These are phyloP conservation scores for Eristalis intricaria DNA, from an alignment of 2,888 invertebrate genomes.

Conservation along the genomic window DNA sequence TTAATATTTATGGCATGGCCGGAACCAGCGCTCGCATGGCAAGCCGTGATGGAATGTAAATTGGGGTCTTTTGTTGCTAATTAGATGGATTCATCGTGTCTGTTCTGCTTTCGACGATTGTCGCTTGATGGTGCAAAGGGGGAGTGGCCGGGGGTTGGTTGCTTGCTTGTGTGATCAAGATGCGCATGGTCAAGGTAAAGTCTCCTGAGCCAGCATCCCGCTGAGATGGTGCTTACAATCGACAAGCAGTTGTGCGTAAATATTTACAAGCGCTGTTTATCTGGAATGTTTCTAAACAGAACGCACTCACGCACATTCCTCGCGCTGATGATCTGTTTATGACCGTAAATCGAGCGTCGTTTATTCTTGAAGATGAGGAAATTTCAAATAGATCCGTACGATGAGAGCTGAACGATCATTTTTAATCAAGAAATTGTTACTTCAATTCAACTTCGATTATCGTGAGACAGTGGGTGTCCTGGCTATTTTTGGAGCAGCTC, in stretches of 20 bases:
- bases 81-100: background rate
- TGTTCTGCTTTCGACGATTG: background rate
- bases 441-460: too few species aligned
- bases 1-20: conserved; percentile 29
- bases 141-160: background rate
- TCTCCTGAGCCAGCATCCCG: background rate
- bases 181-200: background rate
- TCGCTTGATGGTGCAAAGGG: background rate
- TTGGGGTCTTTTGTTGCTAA: background rate
- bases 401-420: too few species aligned
- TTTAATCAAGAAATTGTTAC: too few species aligned
- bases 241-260: background rate
- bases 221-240: background rate
- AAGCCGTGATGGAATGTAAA: background rate
- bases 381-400: background rate
- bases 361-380: background rate
- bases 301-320: background rate
- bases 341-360: background rate
- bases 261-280: background rate
- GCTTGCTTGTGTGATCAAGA: too few species aligned
- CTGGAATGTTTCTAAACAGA: background rate
- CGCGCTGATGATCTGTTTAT: background rate
- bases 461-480: too few species aligned
- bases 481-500: too few species aligned
- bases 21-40: background rate